Percentiles rank a stretch among this genome's conserved stretches.
Evolutionary conservation across 23 tunicate species (phyloP).

Genomic region (Phallusia fumigata): DNA sequence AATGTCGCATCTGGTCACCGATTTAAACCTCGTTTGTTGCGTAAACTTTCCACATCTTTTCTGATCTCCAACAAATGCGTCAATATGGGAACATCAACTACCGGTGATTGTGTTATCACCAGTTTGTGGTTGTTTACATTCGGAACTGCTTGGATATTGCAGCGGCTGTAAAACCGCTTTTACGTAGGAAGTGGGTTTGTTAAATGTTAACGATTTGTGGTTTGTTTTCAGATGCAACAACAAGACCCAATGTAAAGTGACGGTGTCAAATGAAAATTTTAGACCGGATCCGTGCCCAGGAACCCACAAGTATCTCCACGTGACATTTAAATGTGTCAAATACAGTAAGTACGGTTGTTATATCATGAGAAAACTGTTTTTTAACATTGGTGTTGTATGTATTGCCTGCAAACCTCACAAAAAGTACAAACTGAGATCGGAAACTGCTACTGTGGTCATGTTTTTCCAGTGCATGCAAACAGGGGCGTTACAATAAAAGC

Average conservation of each 20-base stretch:
- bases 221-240: slow-evolving; percentile 75
- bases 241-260: slow-evolving; percentile 53
- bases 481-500: neutral
- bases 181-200: neutral
- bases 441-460: no score
- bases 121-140: neutral
- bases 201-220: no score
- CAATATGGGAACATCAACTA: neutral
- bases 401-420: no score
- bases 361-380: neutral
- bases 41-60: no score
- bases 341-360: slow-evolving; percentile 48
- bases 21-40: neutral
- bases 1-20: neutral
- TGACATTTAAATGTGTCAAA: slow-evolving; percentile 65
- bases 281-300: slow-evolving; percentile 84
- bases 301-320: slow-evolving; percentile 66
- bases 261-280: slow-evolving; percentile 48
- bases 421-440: no score
- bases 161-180: neutral
- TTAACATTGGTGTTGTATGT: no score
- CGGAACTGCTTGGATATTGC: neutral
- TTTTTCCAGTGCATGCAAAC: neutral
- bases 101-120: neutral
- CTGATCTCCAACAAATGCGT: no score